These are phyloP conservation scores for Chitala chitala DNA, from an alignment of 2,113 vertebrate species.

Conservation along the genomic window DNA sequence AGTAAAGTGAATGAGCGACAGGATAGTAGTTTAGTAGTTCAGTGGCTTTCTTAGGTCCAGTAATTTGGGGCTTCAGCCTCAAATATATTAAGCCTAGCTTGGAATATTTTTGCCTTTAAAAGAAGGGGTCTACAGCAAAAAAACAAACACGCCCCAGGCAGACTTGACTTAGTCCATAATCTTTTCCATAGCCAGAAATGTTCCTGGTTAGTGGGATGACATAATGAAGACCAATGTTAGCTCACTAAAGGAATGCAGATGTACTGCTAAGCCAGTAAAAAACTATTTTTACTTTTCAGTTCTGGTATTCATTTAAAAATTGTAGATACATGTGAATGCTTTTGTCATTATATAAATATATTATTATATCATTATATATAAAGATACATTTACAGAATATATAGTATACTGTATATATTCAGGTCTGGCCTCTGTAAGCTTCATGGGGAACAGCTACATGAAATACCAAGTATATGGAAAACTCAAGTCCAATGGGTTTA, in stretches of 20 bases:
- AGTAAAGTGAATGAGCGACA: conserved; percentile 82
- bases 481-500: conserved; percentile 78
- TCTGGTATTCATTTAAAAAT: too few species aligned
- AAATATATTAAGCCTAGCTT: too few species aligned
- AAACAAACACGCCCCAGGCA: too few species aligned
- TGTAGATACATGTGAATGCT: too few species aligned
- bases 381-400: conserved; percentile 5
- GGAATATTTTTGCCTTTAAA: too few species aligned
- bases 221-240: neutral
- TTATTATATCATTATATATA: neutral
- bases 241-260: too few species aligned
- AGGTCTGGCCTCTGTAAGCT: conserved; percentile 91
- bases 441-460: conserved; percentile 95
- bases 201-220: neutral
- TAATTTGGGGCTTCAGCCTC: neutral
- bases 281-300: too few species aligned
- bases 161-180: too few species aligned
- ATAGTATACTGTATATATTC: conserved; percentile 37
- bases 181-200: neutral
- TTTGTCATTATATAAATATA: neutral
- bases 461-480: conserved; percentile 86
- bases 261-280: too few species aligned
- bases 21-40: neutral
- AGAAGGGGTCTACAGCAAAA: too few species aligned
- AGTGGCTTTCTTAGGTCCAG: neutral